Conservation (phyloP, 2,888 invertebrate genomes). For the Acrobasis repandana region DNA sequence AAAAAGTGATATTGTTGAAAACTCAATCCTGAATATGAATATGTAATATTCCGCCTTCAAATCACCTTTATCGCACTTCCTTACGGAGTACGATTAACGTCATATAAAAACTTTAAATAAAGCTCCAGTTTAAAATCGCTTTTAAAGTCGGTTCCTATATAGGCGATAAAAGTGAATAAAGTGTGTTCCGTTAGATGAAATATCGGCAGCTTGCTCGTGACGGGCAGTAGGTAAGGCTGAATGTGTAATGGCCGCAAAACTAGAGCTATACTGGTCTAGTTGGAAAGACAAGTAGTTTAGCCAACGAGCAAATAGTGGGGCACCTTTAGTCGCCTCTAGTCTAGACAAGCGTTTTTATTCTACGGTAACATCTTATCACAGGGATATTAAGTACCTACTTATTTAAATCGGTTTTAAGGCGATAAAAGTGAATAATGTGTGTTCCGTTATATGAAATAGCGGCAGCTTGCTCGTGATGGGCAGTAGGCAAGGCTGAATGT, state of each 20-base stretch:
- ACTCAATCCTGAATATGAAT: background rate
- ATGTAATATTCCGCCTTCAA: background rate
- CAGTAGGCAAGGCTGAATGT: constrained; percentile 28
- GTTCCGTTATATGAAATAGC: constrained; percentile 28
- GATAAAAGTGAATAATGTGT: constrained; percentile 26
- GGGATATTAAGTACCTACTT: no score
- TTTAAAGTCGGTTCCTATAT: constrained; percentile 19
- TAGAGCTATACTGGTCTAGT: background rate
- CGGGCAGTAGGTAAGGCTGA: constrained; percentile 25
- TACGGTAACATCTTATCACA: no score
- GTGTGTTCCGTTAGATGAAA: constrained; percentile 27
- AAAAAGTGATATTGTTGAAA: background rate
- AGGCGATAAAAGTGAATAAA: constrained; percentile 25
- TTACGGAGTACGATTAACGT: background rate
- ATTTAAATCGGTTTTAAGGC: constrained; percentile 19
- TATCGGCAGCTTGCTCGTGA: constrained; percentile 23
- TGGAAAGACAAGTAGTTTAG: background rate
- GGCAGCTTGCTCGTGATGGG: constrained; percentile 17
- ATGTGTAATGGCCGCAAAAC: constrained; percentile 21
- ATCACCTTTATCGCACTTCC: background rate
- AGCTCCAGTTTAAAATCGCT: constrained; percentile 20
- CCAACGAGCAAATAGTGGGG: no score
- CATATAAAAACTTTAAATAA: constrained; percentile 17
- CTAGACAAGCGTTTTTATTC: no score
- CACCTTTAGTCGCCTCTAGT: no score